phyloP scores from a whole-genome alignment of 1,140 invertebrate species.

The Saccostrea cuccullata region DNA sequence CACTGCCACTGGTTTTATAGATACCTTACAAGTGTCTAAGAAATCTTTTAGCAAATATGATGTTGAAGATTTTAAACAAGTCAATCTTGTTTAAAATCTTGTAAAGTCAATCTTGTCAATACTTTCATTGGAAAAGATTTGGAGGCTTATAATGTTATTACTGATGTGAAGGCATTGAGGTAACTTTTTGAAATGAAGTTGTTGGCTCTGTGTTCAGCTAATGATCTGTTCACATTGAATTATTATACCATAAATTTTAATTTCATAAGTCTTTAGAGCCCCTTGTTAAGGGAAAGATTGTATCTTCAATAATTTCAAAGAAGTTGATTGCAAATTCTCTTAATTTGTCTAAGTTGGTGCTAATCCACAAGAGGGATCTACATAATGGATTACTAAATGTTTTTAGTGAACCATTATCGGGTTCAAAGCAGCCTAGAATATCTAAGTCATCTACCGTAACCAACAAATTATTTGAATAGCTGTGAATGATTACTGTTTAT shows the following conservation, averaged over 20 bases:
- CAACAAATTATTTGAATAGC: too few relatives aligned
- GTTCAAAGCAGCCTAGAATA: too few relatives aligned
- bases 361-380: not conserved
- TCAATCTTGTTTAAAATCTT: too few relatives aligned
- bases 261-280: conserved; percentile 9
- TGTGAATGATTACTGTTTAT: too few relatives aligned
- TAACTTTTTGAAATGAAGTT: conserved; percentile 40
- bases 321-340: not conserved
- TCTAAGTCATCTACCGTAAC: too few relatives aligned
- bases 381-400: not conserved
- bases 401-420: conserved; percentile 15
- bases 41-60: not conserved
- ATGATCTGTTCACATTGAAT: conserved; percentile 5
- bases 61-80: conserved; percentile 33
- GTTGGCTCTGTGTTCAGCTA: not conserved
- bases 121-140: conserved; percentile 8
- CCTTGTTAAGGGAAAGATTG: not conserved
- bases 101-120: conserved; percentile 41
- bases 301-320: not conserved
- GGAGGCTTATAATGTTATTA: conserved; percentile 28
- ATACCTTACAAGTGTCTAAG: conserved; percentile 26
- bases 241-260: conserved; percentile 10
- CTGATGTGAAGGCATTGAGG: conserved; percentile 33
- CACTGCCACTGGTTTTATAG: conserved; percentile 22
- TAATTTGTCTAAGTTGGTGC: too few relatives aligned